These are phyloP conservation scores for Balearica regulorum DNA, from an alignment of 2,797 vertebrate genomes.

Conservation along the genomic window DNA sequence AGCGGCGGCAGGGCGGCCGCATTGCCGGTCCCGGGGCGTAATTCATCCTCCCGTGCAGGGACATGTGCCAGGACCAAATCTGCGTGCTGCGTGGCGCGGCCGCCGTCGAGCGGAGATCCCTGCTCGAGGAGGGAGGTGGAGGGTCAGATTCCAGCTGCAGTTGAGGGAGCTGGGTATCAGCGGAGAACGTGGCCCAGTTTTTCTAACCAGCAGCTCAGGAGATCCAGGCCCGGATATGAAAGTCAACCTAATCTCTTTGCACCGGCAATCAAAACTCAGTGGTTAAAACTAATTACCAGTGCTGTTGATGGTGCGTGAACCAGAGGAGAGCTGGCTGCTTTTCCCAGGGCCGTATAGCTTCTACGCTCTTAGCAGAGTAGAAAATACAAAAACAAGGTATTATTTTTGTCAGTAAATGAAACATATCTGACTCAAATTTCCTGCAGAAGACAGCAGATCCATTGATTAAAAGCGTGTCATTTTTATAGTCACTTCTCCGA, in stretches of 20 bases:
- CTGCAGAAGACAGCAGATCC: conserved; percentile 46
- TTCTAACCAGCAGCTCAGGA: background rate
- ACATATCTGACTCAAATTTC: conserved; percentile 56
- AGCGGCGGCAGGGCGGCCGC: accelerated
- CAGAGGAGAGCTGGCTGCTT: background rate
- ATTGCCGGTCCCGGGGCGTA: accelerated
- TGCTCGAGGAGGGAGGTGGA: background rate
- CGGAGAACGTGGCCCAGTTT: background rate
- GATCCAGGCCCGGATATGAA: background rate
- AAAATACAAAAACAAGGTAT: conserved; percentile 21
- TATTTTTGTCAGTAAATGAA: conserved; percentile 52
- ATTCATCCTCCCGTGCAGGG: background rate
- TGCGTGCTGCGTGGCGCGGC: accelerated
- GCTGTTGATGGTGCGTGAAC: conserved; percentile 22
- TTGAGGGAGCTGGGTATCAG: background rate
- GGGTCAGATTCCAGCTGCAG: background rate
- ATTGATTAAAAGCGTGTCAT: conserved; percentile 42
- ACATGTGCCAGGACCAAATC: accelerated
- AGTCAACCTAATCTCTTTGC: background rate
- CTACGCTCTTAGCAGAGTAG: background rate
- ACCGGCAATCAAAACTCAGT: conserved; percentile 14
- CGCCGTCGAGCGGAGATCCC: background rate
- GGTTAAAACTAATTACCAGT: conserved; percentile 48
- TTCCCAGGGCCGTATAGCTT: background rate
- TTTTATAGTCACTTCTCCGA: conserved; percentile 9